A percentile compares a stretch with the other conserved stretches of the same genome.
phyloP scores from a whole-genome alignment of 2,888 invertebrate species.

The Tholera decimalis region DNA sequence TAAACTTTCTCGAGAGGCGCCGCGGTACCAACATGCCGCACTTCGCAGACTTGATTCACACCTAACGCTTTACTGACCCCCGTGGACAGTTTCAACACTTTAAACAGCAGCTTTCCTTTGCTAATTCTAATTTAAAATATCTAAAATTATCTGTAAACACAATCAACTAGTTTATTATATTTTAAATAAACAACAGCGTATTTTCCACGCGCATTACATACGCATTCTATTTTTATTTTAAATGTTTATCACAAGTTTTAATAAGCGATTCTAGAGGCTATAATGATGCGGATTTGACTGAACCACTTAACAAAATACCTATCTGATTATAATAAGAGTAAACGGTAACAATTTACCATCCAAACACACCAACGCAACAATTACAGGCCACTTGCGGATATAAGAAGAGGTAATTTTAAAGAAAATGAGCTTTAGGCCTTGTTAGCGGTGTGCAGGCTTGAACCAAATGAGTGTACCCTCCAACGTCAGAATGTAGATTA shows the following conservation, averaged over 20 bases:
- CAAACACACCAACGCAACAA: constrained; percentile 71
- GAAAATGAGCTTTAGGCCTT: constrained; percentile 66
- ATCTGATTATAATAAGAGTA: constrained; percentile 62
- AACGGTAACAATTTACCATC: constrained; percentile 56
- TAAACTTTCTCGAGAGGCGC: constrained; percentile 18
- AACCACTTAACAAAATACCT: constrained; percentile 47
- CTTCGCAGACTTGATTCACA: constrained; percentile 7
- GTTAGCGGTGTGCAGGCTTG: constrained; percentile 46
- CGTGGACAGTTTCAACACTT: not conserved
- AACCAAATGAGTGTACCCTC: constrained; percentile 53
- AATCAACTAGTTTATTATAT: constrained; percentile 27
- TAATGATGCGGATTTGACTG: constrained; percentile 44
- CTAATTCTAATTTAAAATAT: constrained; percentile 9
- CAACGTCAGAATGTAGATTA: constrained; percentile 39
- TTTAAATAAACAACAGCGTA: constrained; percentile 31
- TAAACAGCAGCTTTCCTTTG: not conserved
- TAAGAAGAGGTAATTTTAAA: constrained; percentile 69
- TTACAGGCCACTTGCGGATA: constrained; percentile 71
- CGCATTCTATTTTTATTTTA: constrained; percentile 35
- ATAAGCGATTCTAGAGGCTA: constrained; percentile 16
- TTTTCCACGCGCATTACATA: constrained; percentile 24
- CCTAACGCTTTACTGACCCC: constrained; percentile 6
- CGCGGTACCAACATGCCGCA: not conserved
- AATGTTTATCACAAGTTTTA: constrained; percentile 27
- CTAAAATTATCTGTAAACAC: constrained; percentile 27